Evolutionary conservation across 2,797 vertebrate genomes (phyloP), one percentile per base, ranked within the genome.

Genomic region (Xerus rutilus): DNA sequence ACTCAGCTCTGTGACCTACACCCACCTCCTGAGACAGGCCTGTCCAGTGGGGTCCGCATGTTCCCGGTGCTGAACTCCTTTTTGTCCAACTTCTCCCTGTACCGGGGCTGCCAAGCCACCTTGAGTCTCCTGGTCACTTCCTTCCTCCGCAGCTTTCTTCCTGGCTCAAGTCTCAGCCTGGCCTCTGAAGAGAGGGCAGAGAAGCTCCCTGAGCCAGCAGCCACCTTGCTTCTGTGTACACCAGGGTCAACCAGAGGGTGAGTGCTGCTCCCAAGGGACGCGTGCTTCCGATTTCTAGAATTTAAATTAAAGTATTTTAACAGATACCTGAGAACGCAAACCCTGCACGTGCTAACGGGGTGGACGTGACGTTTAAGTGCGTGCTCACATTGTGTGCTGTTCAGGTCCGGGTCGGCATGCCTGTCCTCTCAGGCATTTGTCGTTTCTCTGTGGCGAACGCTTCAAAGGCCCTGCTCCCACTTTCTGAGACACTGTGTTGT

Each of bases 211-310:
- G 15, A 64, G 78, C 43, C 18, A 69, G 47, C 11, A 87, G 45
- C 65, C 54, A 35, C n/a, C 21, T 25, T 86, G 32, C 15, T 59
- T 86, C 65, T 57, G 25, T 79, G 52, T 32, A 79, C 84, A 43
- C 72, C 13, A 79, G 30, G 47, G 30, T 39, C 35, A 62, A 2
- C 28, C 12, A 25, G 65, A 67, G 30, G 65, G 43, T 18, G 65
- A 83, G 52, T 35, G 14, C 23, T 54, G n/a, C 87, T 91, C 67
- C 64, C 52, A 0, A 20, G 49, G 52, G 43, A n/a, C 20, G 30
- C 67, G 59, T 87, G 81, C 28, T 95, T 92, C 65, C 72, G 67
- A 49, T 81, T 91, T 96, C 93, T 21, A 14, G 32, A 47, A n/a
- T 47, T 28, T 45, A 64, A 43, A 25, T 64, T 6, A 81, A 39